Evolutionary conservation across 2,888 invertebrate species (phyloP), one percentile per base, ranked within the genome.

Genomic region (Thymelicus lineola): DNA sequence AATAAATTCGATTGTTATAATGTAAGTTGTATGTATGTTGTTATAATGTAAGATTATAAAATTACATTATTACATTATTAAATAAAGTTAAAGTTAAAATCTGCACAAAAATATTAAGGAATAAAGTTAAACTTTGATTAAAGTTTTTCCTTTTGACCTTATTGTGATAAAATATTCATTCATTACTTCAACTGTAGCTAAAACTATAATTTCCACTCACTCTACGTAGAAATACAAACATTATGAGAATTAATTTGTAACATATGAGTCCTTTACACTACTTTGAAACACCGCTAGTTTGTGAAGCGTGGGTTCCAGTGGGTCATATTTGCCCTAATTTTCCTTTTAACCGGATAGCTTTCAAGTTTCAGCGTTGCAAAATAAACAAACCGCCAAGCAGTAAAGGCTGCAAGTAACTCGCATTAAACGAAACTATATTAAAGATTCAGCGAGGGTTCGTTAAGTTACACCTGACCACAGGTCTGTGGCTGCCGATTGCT

Each of bases 401-500:
- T 73, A 76, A 82, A 87, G 85, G 88, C 85, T 77, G 81, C 82
- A 88, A 88, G 86, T 89, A 89, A 85, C 83, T 84, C 79, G 83
- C 86, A 90, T 91, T 93, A 92, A 92, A 91, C 86, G 89, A 89
- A 91, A 90, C 85, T 87, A 80, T 88, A 90, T 93, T 89, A 93
- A 93, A 91, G 86, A 93, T 93, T 90, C 91, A 93, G 79, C 73
- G 83, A 80, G 89, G 89, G 89, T 91, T 90, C 91, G 91, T 90
- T 91, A 91, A 90, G 89, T 91, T 92, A 89, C 89, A 89, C 88
- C 86, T 88, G 86, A 91, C 93, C 92, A 85, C 91, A 89, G 87
- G 87, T 88, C 80, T 82, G 82, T 81, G 84, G 85, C 87, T 83
- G 85, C 85, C 77, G 74, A 77, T 75, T 81, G 74, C 82, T 93